phyloP scores from a whole-genome alignment of 2,888 invertebrate species.

The Mythimna impura region DNA sequence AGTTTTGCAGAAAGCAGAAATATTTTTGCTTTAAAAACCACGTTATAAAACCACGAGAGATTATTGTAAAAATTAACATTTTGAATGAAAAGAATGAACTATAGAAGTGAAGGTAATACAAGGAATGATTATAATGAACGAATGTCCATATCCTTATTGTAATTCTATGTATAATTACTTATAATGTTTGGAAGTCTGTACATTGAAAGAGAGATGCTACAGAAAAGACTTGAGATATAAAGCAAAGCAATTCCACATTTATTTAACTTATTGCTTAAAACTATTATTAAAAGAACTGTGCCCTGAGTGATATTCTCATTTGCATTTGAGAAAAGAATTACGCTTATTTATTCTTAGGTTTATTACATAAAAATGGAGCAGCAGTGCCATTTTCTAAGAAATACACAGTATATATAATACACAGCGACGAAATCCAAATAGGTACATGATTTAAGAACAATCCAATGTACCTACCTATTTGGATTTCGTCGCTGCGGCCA shows the following conservation, averaged over 20 bases:
- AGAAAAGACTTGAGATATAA: conserved; percentile 35
- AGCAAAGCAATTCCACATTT: conserved; percentile 33
- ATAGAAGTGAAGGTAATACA: conserved; percentile 53
- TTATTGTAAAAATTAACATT: conserved; percentile 47
- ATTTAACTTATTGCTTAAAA: conserved; percentile 25
- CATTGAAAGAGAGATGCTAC: conserved; percentile 26
- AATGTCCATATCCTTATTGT: conserved; percentile 78
- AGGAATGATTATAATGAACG: conserved; percentile 55
- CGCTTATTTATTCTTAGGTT: conserved; percentile 50
- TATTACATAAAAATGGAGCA: conserved; percentile 16
- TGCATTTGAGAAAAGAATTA: conserved; percentile 34
- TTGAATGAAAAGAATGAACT: conserved; percentile 39
- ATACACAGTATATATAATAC: too few relatives aligned
- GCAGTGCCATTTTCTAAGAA: too few relatives aligned
- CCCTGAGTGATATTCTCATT: conserved; percentile 33
- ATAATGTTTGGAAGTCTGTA: conserved; percentile 51
- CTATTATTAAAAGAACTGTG: conserved; percentile 28
- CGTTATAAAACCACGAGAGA: conserved; percentile 30
- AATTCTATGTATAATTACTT: conserved; percentile 57
- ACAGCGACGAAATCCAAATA: too few relatives aligned
- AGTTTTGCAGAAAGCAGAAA: conserved; percentile 12
- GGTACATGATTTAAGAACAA: too few relatives aligned
- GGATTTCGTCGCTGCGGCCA: too few relatives aligned
- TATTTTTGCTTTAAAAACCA: conserved; percentile 40
- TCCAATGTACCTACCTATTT: too few relatives aligned